These are phyloP conservation scores for Falco peregrinus DNA, from an alignment of 2,797 vertebrate species.

Conservation along the genomic window DNA sequence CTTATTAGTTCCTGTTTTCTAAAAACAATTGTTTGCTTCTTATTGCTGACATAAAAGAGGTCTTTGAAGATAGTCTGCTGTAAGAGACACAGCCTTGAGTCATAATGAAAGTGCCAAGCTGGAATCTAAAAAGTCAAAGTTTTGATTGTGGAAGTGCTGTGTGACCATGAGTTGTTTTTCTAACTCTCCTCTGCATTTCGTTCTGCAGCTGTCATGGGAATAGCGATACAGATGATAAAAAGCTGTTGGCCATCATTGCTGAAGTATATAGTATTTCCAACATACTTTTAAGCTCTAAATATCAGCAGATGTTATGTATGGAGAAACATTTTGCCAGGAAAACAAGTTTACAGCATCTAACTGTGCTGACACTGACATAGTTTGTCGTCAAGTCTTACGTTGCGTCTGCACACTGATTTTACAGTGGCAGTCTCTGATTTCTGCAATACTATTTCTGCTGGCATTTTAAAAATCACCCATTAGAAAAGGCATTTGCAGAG, in stretches of 20 bases:
- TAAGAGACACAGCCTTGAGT: neutral
- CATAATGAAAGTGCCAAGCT: neutral
- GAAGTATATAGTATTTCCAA: neutral
- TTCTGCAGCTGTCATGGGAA: neutral
- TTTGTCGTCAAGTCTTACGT: neutral
- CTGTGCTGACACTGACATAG: neutral
- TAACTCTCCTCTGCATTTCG: neutral
- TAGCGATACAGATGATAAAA: neutral
- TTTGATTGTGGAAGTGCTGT: neutral
- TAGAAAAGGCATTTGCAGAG: neutral
- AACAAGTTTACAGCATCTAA: neutral
- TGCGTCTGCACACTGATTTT: neutral
- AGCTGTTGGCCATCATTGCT: neutral
- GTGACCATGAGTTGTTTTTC: neutral
- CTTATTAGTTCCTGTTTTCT: slow-evolving; percentile 28
- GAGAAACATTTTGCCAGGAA: neutral
- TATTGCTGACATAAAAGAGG: neutral
- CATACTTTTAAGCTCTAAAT: neutral
- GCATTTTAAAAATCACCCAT: neutral
- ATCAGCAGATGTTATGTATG: neutral
- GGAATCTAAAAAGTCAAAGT: neutral
- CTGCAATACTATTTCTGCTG: neutral
- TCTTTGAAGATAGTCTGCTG: slow-evolving; percentile 18
- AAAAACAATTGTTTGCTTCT: slow-evolving; percentile 10
- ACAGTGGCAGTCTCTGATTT: neutral